Percentiles rank a stretch among this genome's conserved stretches.
phyloP scores from a whole-genome alignment of 2,888 invertebrate species.

The Achlya flavicornis region DNA sequence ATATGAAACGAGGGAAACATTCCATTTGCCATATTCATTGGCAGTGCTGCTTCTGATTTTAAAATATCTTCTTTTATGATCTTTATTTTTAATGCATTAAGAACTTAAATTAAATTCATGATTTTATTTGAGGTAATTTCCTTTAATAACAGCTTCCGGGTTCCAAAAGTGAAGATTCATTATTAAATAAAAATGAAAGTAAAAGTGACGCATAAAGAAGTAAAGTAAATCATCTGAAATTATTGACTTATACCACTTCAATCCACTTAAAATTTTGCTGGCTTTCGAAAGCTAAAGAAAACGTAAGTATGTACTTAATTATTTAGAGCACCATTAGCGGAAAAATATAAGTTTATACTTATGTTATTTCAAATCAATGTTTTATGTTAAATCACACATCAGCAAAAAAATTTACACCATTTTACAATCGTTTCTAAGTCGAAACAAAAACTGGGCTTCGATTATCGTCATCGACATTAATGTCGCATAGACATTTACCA shows the following conservation, averaged over 20 bases:
- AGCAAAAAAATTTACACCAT: no score
- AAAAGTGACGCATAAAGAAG: not conserved
- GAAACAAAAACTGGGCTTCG: no score
- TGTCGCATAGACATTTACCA: no score
- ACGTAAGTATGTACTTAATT: not conserved
- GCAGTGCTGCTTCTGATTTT: not conserved
- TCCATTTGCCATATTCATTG: not conserved
- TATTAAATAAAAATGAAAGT: not conserved
- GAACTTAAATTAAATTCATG: no score
- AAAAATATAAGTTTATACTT: not conserved
- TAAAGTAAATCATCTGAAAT: not conserved
- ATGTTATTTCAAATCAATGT: no score
- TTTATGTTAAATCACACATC: no score
- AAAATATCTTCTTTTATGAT: not conserved
- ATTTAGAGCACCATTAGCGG: not conserved
- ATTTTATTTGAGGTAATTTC: no score
- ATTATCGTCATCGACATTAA: no score
- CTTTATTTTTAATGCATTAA: no score
- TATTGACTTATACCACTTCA: not conserved
- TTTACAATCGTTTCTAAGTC: no score
- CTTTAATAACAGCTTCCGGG: not conserved
- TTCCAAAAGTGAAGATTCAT: not conserved
- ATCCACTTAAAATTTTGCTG: not conserved
- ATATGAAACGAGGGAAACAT: not conserved
- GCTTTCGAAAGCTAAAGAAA: not conserved